Evolutionary conservation across 2,888 invertebrate species (phyloP), one percentile per base, ranked within the genome.

Genomic region (Drosophila atroscutellata): DNA sequence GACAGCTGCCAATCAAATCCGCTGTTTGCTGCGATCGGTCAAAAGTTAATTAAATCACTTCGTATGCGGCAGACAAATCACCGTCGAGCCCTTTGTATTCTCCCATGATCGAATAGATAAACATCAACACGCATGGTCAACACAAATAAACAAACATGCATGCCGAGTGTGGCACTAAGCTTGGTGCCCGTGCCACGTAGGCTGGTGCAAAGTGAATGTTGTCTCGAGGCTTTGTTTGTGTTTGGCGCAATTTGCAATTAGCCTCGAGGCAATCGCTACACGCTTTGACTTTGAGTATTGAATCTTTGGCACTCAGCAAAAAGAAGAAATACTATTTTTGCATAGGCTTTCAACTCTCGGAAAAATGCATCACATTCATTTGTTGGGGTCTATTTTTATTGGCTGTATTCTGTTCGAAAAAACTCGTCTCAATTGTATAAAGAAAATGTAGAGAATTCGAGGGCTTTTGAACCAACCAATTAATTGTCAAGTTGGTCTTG

Each of bases 1-100:
- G 67, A 56, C 66, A 67, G 49, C 60, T 75, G 75, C 34, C 63
- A 75, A 64, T 72, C 45, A 71, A 75, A 61, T 64, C 34, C 24
- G 42, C 37, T 11, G 32, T 26, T 26, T 11, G 15, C 39, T 55
- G 52, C 49, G 66, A 75, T 78, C 67, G 30, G 34, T 54, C 49
- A 55, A 69, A 79, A 73, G 73, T 76, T 79, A 80, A 79, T 79
- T 79, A 80, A 79, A 49, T 67, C 51, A 34, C 39, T 42, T 26
- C n/a, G 45, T 56, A 64, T 72, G 62, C 56, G 59, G n/a, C 42
- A 36, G 47, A 34, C 69, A 72, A 75, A 75, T 45, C 68, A 78
- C 50, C 56, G 59, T 45, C 50, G 61, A 63, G 67, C 52, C 65
- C 62, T 75, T 77, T 75, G 60, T 63, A 39, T 39, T 66, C 39